A percentile compares a stretch with the other conserved stretches of the same genome.
phyloP scores from a whole-genome alignment of 2,797 vertebrate genomes.

The Aplochiton taeniatus region DNA sequence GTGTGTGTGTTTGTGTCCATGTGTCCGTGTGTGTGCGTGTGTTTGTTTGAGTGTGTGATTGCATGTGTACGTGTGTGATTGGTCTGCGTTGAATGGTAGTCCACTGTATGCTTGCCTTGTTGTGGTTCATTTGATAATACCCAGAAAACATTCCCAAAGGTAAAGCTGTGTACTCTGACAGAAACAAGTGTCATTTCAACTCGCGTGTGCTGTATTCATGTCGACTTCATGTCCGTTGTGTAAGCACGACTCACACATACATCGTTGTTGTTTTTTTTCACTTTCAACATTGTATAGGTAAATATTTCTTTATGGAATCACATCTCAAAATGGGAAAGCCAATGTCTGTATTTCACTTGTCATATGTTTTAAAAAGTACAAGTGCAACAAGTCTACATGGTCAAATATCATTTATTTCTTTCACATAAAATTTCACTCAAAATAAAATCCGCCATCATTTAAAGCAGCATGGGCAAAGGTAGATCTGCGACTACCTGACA shows the following conservation, averaged over 20 bases:
- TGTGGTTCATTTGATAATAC: conserved; percentile 21
- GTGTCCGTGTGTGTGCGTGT: background rate
- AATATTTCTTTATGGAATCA: no score
- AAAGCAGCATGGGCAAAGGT: background rate
- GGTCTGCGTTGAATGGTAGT: no score
- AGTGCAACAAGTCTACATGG: no score
- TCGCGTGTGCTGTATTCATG: conserved; percentile 20
- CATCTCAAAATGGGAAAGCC: no score
- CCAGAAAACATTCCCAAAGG: conserved; percentile 21
- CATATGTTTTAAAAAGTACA: no score
- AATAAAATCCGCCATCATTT: conserved; percentile 21
- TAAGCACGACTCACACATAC: background rate
- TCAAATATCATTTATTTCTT: no score
- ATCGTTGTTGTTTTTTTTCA: no score
- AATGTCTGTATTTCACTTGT: no score
- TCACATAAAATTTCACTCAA: conserved; percentile 5
- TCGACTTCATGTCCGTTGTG: conserved; percentile 14
- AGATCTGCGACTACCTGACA: conserved; percentile 6
- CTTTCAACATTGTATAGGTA: no score
- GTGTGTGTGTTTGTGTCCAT: background rate
- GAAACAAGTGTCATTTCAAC: conserved; percentile 26
- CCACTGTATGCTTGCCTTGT: no score
- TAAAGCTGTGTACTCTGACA: conserved; percentile 3
- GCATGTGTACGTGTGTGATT: conserved; percentile 9
- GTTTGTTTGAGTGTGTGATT: background rate